These are phyloP conservation scores for Metopia argyrocephala DNA, from an alignment of 2,888 invertebrate species.

Conservation along the genomic window DNA sequence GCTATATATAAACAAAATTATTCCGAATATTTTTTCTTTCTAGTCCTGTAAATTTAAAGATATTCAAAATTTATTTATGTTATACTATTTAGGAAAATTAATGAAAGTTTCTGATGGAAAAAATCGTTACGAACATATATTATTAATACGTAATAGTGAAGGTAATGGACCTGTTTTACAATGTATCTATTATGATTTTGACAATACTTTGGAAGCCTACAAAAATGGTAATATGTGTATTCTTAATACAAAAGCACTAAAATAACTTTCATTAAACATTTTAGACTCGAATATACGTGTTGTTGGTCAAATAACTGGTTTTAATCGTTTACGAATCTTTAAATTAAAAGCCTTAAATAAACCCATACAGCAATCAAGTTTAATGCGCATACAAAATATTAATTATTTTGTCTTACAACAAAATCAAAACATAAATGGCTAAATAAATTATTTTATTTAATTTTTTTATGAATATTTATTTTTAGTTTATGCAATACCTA, in stretches of 20 bases:
- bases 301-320: slow-evolving; percentile 71
- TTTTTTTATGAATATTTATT: slow-evolving; percentile 40
- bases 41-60: no score
- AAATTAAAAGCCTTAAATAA: slow-evolving; percentile 67
- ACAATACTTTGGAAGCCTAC: slow-evolving; percentile 55
- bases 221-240: slow-evolving; percentile 44
- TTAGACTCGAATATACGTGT: slow-evolving; percentile 71
- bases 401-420: slow-evolving; percentile 72
- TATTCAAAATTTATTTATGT: no score
- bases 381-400: slow-evolving; percentile 73
- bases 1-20: no score
- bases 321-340: slow-evolving; percentile 72
- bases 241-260: background rate
- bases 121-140: slow-evolving; percentile 68
- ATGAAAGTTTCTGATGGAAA: slow-evolving; percentile 72
- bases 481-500: no score
- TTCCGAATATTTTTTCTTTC: no score
- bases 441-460: slow-evolving; percentile 6
- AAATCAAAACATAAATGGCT: slow-evolving; percentile 42
- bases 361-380: slow-evolving; percentile 62
- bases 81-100: slow-evolving; percentile 69
- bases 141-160: slow-evolving; percentile 70
- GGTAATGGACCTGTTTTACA: slow-evolving; percentile 73
- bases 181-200: slow-evolving; percentile 74
- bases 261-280: slow-evolving; percentile 10